Conservation (phyloP, 2,797 vertebrate species). For the Coendou prehensilis region DNA sequence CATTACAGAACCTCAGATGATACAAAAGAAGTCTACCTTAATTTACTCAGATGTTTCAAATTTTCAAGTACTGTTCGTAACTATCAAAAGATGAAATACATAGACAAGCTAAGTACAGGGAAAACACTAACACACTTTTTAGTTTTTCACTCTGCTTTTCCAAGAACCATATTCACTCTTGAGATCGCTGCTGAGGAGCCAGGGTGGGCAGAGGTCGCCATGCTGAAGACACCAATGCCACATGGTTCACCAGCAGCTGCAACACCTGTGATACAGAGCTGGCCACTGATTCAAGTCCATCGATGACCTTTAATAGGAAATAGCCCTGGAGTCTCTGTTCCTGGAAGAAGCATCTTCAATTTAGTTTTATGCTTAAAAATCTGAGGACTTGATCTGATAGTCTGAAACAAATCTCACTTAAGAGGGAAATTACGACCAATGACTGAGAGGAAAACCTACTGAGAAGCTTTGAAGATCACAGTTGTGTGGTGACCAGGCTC, state of each 20-base stretch:
- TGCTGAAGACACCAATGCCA: not conserved
- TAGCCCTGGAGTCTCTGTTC: constrained; percentile 10
- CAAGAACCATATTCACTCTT: not conserved
- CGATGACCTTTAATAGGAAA: not conserved
- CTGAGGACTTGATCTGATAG: not conserved
- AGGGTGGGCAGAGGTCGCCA: not conserved
- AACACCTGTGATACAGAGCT: fast-evolving
- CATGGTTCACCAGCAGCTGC: not conserved
- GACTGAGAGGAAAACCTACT: not conserved
- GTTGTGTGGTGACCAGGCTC: not conserved
- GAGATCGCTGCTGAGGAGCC: not conserved
- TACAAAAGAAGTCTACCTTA: not conserved
- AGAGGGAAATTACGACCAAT: not conserved
- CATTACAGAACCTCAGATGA: not conserved
- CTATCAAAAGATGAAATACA: constrained; percentile 60
- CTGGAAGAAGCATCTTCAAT: not conserved
- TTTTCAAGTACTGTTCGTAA: constrained; percentile 70
- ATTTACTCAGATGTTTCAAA: constrained; percentile 50
- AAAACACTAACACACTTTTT: not conserved
- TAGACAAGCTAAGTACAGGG: constrained; percentile 37
- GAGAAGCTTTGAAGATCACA: not conserved
- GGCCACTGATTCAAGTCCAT: fast-evolving
- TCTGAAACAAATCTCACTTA: not conserved
- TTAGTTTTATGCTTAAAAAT: not conserved
- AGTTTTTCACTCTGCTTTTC: constrained; percentile 46